phyloP scores from a whole-genome alignment of 2,797 vertebrate species.

The Poecilia velifera region DNA sequence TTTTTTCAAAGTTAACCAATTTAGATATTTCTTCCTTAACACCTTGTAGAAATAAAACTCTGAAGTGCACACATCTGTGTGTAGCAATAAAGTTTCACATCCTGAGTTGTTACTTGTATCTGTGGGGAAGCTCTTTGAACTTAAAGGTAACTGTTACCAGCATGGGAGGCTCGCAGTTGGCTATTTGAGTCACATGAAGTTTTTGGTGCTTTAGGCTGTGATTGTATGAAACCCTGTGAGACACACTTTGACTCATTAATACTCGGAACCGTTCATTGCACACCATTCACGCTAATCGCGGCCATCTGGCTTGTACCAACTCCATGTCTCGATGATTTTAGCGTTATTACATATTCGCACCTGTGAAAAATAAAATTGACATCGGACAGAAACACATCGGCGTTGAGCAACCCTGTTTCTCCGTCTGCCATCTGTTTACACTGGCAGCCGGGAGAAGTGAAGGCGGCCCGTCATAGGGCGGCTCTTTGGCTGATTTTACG shows the following conservation, averaged over 20 bases:
- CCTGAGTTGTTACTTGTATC: background rate
- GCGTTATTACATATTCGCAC: background rate
- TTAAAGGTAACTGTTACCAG: background rate
- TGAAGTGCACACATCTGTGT: background rate
- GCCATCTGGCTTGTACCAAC: background rate
- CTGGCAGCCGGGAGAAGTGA: slow-evolving; percentile 15
- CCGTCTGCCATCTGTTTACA: slow-evolving; percentile 7
- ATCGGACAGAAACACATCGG: background rate
- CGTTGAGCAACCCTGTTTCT: slow-evolving; percentile 4
- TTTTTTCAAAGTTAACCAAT: too few relatives aligned
- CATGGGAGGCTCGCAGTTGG: background rate
- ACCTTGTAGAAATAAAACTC: background rate
- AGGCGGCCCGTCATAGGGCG: slow-evolving; percentile 64
- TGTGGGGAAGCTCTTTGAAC: background rate
- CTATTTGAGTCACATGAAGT: background rate
- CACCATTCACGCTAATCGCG: background rate
- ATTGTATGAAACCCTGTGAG: background rate
- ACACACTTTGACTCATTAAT: slow-evolving; percentile 28
- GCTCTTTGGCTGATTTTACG: slow-evolving; percentile 57
- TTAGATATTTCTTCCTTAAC: too few relatives aligned
- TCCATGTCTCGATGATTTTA: background rate
- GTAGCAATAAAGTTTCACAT: background rate
- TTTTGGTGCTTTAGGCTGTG: background rate
- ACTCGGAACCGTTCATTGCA: slow-evolving; percentile 31
- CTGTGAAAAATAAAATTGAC: background rate